These are phyloP conservation scores for Scaptomyza reducta DNA, from an alignment of 2,888 invertebrate species.

Conservation along the genomic window DNA sequence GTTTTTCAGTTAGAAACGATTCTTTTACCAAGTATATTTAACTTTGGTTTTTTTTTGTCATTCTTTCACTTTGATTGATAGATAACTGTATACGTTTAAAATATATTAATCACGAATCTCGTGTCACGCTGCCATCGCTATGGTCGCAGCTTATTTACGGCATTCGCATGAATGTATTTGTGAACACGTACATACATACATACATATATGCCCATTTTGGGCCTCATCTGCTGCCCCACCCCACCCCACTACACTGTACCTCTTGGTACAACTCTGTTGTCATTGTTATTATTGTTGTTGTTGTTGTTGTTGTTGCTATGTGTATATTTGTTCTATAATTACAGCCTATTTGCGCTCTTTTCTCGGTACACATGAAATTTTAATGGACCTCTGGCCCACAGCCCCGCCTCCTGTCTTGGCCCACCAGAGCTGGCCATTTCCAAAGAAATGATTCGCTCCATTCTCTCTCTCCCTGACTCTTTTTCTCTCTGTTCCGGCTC, in stretches of 20 bases:
- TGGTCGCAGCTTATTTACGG: slow-evolving; percentile 14
- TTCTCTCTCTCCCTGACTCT: background rate
- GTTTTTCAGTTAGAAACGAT: no score
- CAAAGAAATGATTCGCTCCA: slow-evolving; percentile 39
- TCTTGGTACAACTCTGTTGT: slow-evolving; percentile 16
- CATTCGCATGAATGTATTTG: slow-evolving; percentile 32
- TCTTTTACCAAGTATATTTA: no score
- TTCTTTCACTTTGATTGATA: no score
- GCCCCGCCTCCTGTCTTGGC: background rate
- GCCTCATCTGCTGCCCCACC: slow-evolving; percentile 27
- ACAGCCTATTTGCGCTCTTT: slow-evolving; percentile 73
- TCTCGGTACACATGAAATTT: slow-evolving; percentile 70
- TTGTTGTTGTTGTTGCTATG: slow-evolving; percentile 38
- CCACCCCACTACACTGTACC: background rate
- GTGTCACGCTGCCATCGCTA: slow-evolving; percentile 26
- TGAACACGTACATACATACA: background rate
- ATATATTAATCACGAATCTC: background rate
- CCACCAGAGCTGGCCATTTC: slow-evolving; percentile 39
- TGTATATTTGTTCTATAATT: slow-evolving; percentile 71
- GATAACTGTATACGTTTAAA: no score
- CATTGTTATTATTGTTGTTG: slow-evolving; percentile 15
- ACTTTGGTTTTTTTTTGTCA: background rate
- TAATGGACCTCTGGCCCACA: slow-evolving; percentile 56
- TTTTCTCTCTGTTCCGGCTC: slow-evolving; percentile 2
- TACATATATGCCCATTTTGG: slow-evolving; percentile 42